phyloP scores from a whole-genome alignment of 2,888 invertebrate species.

The Chrysopilus asiliformis region DNA sequence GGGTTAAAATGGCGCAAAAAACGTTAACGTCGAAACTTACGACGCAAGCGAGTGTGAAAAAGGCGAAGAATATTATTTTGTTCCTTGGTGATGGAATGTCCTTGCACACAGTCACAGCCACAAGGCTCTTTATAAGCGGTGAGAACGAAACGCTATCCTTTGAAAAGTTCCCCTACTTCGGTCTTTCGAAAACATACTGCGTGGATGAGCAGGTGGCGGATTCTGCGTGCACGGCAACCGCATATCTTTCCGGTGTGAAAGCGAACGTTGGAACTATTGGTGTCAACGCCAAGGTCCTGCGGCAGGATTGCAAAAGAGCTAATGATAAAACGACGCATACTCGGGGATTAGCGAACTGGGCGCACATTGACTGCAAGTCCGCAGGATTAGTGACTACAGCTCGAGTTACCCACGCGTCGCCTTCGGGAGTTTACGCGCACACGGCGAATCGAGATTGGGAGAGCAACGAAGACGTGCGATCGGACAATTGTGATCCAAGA shows the following conservation, averaged over 20 bases:
- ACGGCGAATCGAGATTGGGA: conserved; percentile 43
- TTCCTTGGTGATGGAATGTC: conserved; percentile 71
- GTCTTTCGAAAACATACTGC: conserved; percentile 53
- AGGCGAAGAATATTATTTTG: conserved; percentile 48
- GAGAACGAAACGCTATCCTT: conserved; percentile 47
- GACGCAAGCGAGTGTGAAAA: conserved; percentile 18
- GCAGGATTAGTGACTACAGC: conserved; percentile 11
- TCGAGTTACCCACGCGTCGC: conserved; percentile 12
- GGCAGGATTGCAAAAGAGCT: conserved; percentile 48
- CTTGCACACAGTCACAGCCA: conserved; percentile 52
- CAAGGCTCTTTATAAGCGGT: conserved; percentile 48
- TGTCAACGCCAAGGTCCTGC: conserved; percentile 49
- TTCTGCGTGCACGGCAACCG: conserved; percentile 72
- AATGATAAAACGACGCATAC: conserved; percentile 42
- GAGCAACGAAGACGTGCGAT: conserved; percentile 11
- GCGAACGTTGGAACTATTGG: conserved; percentile 60
- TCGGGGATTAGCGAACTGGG: conserved; percentile 49
- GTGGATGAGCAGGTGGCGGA: conserved; percentile 66
- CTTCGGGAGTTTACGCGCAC: conserved; percentile 32
- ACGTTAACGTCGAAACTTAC: conserved; percentile 22
- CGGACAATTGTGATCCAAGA: conserved; percentile 5
- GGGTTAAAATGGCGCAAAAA: conserved; percentile 29
- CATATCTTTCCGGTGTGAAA: conserved; percentile 66
- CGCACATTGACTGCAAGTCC: conserved; percentile 43
- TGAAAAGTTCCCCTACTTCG: conserved; percentile 47